Percentiles rank a stretch among this genome's conserved stretches.
phyloP scores from a whole-genome alignment of 2,113 vertebrate species.

The Eurypyga helias region DNA sequence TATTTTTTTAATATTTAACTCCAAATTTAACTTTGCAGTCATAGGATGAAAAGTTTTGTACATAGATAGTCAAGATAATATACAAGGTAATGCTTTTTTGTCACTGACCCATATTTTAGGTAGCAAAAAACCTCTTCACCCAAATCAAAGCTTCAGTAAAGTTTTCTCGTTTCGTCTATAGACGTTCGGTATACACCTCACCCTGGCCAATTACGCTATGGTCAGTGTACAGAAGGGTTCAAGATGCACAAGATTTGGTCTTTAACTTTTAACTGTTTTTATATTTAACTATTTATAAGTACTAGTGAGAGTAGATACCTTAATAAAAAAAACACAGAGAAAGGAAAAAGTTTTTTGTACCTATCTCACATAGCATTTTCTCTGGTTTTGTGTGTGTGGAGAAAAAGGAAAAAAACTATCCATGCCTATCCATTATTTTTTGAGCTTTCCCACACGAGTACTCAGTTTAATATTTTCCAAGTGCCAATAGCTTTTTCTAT shows the following conservation, averaged over 20 bases:
- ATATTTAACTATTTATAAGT: neutral
- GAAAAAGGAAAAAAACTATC: neutral
- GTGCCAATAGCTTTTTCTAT: conserved; percentile 31
- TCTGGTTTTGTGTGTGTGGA: neutral
- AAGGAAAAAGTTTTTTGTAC: neutral
- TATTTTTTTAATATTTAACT: neutral
- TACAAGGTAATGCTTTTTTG: neutral
- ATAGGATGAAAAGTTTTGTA: neutral
- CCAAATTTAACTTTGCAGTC: neutral
- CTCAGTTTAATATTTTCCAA: conserved; percentile 48
- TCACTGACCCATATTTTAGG: neutral
- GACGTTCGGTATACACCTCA: neutral
- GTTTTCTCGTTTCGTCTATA: neutral
- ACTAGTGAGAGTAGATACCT: neutral
- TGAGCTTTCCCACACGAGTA: conserved; percentile 3
- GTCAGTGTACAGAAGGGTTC: neutral
- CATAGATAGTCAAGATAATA: neutral
- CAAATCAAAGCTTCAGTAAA: neutral
- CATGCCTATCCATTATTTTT: neutral
- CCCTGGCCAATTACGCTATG: neutral
- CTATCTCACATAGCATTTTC: neutral
- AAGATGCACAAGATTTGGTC: rapidly evolving
- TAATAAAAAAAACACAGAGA: neutral
- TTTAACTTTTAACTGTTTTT: neutral
- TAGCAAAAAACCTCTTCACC: neutral